Base-by-base conservation (phyloP, 2,888 invertebrate genomes). In the Escarpia spicata region DNA sequence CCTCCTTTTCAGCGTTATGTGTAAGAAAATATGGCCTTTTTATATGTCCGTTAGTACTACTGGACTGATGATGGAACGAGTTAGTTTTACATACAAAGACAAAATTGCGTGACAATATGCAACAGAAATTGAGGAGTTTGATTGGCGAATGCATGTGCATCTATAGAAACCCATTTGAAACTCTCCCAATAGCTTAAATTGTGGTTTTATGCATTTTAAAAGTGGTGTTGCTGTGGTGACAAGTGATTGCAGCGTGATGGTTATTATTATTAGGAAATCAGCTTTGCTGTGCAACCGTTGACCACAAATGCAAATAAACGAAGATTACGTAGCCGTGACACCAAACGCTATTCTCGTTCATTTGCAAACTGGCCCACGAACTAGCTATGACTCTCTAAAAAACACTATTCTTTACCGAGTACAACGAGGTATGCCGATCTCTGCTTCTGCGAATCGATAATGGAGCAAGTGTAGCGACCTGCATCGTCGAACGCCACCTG, bases 351-450 rank as follows among this genome's bases (percentile, higher is more conserved):
- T 52, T 52, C 52, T 52, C 52, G 0, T 2, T 26, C n/a, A 75
- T 75, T 60, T 4, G 26, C 60, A 4, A 15, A n/a, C 19, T 19
- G 75, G 26, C 75, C 75, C 12, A 52, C 52, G 9, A 52, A 52
- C 2, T 52, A 52, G 52, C 15, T 52, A 52, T 52, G 9, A 0
- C 52, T 52, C 52, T 52, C 26, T 75, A 2, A 75, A 75, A 75
- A n/a, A 75, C 75, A 75, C 15, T 26, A n/a, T 75, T 75, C 75
- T 75, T 75, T 75, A 75, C 75, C 75, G 19, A 75, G 26, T 26
- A 75, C 75, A 75, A 75, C n/a, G 75, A 75, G 26, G 75, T 75
- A 75, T 75, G 75, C 75, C 26, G 75, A 75, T 75, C 75, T 75
- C 26, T 26, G 75, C n/a, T 75, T 26, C 19, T 26, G 75, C n/a